Evolutionary conservation across 2,888 invertebrate genomes (phyloP), one percentile per base, ranked within the genome.

Genomic region (Seira musarum): DNA sequence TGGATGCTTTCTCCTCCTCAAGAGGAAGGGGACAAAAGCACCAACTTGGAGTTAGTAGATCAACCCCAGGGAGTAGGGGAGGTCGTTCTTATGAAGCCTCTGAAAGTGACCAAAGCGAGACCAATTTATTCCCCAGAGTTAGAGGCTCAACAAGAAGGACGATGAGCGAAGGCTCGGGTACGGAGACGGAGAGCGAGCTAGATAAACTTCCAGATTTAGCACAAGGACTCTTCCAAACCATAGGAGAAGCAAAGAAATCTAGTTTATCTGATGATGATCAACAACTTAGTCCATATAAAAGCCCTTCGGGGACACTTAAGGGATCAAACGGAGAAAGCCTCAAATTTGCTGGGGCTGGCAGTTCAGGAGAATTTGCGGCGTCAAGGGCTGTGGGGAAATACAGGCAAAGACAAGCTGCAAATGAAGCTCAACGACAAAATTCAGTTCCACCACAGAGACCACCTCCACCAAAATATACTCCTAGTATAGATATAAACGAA

Each of bases 371-470:
- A 88, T 95, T 95, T 89, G 94, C 95, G 0, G 95, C 95, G 0
- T 95, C 95, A 0, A 90, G 95, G 87, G 95, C 95, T 0, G 89
- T 95, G 24, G 95, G 94, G 24, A 94, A 94, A 89, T 95, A 94
- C 88, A 90, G 95, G 64, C 91, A 94, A 85, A 84, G 87, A 71
- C 87, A 86, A 70, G 85, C 86, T 6, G 84, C 85, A 3, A 84
- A 76, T 53, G 80, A 82, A n/a, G 22, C 70, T 15, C 19, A 25
- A 30, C 70, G 84, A 66, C 72, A 73, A 57, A 80, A 82, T 40
- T 81, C 85, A 0, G 65, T 82, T 21, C 85, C 85, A 17, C 85
- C 86, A 0, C 87, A 84, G 63, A 78, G 85, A 71, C 87, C 87
- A n/a, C 85, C 84, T 19, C 85, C 86, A 5, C 85, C 87, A 1